These are phyloP conservation scores for Crepidodera aurea DNA, from an alignment of 2,888 invertebrate species.

Conservation along the genomic window DNA sequence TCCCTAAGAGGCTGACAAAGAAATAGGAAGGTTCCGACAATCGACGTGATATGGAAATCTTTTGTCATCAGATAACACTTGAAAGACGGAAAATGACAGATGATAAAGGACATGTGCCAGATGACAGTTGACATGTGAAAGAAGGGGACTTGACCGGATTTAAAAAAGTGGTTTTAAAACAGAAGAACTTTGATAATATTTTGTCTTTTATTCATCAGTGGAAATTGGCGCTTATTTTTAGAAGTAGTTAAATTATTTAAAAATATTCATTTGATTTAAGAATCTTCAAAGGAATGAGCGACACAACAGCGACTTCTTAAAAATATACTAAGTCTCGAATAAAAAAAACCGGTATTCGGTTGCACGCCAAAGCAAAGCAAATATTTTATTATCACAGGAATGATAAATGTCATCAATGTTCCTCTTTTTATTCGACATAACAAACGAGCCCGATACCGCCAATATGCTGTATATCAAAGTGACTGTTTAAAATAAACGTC, in stretches of 20 bases:
- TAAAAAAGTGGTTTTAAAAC: no score
- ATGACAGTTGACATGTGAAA: no score
- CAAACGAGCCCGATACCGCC: conserved; percentile 41
- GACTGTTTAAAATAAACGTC: conserved; percentile 61
- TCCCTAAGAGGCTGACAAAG: no score
- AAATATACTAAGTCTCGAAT: background rate
- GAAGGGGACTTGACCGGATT: no score
- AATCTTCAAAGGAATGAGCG: background rate
- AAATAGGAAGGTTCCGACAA: no score
- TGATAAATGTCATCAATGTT: conserved; percentile 46
- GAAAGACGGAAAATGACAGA: no score
- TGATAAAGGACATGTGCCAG: no score
- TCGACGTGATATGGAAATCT: no score
- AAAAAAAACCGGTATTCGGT: conserved; percentile 19
- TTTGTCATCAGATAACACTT: no score
- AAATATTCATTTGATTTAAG: background rate
- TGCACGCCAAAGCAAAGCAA: conserved; percentile 20
- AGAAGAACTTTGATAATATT: no score
- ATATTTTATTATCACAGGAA: conserved; percentile 32
- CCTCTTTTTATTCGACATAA: conserved; percentile 41
- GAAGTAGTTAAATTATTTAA: background rate
- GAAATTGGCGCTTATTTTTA: no score
- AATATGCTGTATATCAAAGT: conserved; percentile 55
- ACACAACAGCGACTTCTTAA: background rate
- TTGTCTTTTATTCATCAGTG: no score